Conservation (phyloP, 1,140 invertebrate species). For the Aphelenchoides fujianensis region DNA sequence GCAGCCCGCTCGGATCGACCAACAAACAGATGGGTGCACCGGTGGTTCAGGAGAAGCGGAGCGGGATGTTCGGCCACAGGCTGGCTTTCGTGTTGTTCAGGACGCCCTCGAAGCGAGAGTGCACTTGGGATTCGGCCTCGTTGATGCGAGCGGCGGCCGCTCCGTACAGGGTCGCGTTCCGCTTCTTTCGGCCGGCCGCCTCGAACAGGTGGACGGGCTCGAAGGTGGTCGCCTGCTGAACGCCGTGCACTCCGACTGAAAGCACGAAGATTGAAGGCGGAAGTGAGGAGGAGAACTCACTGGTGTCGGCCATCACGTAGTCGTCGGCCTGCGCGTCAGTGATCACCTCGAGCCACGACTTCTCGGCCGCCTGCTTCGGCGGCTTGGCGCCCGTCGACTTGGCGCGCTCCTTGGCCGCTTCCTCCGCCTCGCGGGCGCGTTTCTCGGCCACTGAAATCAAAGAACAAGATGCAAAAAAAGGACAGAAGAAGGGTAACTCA, state of each 20-base stretch:
- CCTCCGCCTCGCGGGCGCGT: not conserved
- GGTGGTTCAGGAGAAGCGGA: slow-evolving; percentile 6
- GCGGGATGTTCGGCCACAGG: slow-evolving; percentile 29
- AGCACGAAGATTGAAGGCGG: not conserved
- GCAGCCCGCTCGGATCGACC: too few relatives aligned
- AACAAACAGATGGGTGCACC: too few relatives aligned
- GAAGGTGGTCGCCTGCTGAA: not conserved
- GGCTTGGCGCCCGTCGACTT: too few relatives aligned
- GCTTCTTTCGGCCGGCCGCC: not conserved
- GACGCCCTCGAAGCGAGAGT: slow-evolving; percentile 19
- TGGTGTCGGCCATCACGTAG: not conserved
- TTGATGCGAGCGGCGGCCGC: not conserved
- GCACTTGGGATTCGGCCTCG: slow-evolving; percentile 4
- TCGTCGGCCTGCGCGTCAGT: slow-evolving; percentile 5
- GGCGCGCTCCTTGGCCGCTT: too few relatives aligned
- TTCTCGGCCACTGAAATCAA: slow-evolving; percentile 5
- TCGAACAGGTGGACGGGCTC: not conserved
- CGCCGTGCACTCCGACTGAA: slow-evolving; percentile 19
- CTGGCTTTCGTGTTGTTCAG: slow-evolving; percentile 5
- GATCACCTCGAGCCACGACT: not conserved
- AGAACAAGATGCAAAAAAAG: not conserved
- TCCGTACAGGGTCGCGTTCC: slow-evolving; percentile 14
- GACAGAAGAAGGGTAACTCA: slow-evolving; percentile 12
- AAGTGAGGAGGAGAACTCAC: not conserved
- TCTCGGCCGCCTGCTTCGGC: too few relatives aligned